Evolutionary conservation across 2,797 vertebrate genomes (phyloP).

Genomic region (Sebastes nivosus): DNA sequence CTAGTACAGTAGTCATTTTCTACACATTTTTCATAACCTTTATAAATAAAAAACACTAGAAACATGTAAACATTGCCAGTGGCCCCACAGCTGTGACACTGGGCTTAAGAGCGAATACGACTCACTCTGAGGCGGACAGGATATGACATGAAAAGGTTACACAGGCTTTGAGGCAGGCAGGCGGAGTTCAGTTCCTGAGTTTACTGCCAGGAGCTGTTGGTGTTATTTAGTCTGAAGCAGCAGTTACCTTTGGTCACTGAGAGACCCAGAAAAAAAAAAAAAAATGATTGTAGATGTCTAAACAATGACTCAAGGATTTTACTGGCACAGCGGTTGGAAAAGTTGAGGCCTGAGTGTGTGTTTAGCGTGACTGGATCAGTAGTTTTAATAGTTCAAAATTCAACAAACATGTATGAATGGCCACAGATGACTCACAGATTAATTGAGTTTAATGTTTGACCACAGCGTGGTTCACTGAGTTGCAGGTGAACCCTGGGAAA

Average conservation of each 20-base stretch:
- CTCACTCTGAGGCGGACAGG: conserved; percentile 21
- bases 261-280: neutral
- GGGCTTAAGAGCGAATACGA: neutral
- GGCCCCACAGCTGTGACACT: conserved; percentile 11
- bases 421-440: neutral
- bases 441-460: conserved; percentile 35
- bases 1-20: neutral
- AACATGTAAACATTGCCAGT: neutral
- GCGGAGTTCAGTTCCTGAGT: conserved; percentile 62
- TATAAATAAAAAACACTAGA: neutral
- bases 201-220: conserved; percentile 48
- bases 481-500: conserved; percentile 43
- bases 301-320: conserved; percentile 43
- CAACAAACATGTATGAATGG: neutral
- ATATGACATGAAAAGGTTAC: conserved; percentile 62
- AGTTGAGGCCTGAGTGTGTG: neutral
- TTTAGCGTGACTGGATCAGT: neutral
- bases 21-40: neutral
- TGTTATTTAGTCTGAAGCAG: conserved; percentile 38
- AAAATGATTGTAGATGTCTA: conserved; percentile 2
- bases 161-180: conserved; percentile 50
- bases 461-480: neutral
- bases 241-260: conserved; percentile 47
- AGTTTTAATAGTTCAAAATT: neutral
- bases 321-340: conserved; percentile 27